A percentile compares a stretch with the other conserved stretches of the same genome.
phyloP scores from a whole-genome alignment of 2,888 invertebrate genomes.

The Germaria angustata region DNA sequence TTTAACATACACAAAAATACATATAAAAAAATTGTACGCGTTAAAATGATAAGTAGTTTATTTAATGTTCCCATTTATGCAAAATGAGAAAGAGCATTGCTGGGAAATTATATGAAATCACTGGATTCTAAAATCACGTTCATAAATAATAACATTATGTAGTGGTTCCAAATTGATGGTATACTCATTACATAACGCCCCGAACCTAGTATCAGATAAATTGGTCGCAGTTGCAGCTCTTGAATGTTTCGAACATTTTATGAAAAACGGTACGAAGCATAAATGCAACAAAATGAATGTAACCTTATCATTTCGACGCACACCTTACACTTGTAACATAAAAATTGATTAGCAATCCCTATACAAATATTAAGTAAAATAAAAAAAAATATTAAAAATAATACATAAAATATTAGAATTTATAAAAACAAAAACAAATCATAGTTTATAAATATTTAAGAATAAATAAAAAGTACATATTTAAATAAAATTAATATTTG shows the following conservation, averaged over 20 bases:
- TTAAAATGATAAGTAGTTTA: slow-evolving; percentile 27
- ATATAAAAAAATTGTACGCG: slow-evolving; percentile 15
- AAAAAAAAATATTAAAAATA: slow-evolving; percentile 24
- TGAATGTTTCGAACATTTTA: too few species aligned
- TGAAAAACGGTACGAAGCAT: too few species aligned
- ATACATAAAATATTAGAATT: slow-evolving; percentile 62
- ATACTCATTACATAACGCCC: too few species aligned
- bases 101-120: neutral
- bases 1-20: slow-evolving; percentile 38
- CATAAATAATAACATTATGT: too few species aligned
- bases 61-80: neutral
- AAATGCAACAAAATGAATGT: too few species aligned
- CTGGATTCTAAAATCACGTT: neutral
- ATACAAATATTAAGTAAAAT: slow-evolving; percentile 60
- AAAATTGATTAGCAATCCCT: slow-evolving; percentile 65
- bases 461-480: slow-evolving; percentile 43
- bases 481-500: slow-evolving; percentile 52
- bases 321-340: slow-evolving; percentile 62
- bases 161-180: too few species aligned
- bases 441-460: slow-evolving; percentile 51
- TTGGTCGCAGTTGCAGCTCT: too few species aligned
- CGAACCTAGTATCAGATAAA: too few species aligned
- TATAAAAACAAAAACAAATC: slow-evolving; percentile 64
- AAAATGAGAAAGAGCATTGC: neutral
- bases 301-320: slow-evolving; percentile 10